These are phyloP conservation scores for Otolemur crassicaudatus DNA, from an alignment of 2,797 vertebrate species.

Conservation along the genomic window DNA sequence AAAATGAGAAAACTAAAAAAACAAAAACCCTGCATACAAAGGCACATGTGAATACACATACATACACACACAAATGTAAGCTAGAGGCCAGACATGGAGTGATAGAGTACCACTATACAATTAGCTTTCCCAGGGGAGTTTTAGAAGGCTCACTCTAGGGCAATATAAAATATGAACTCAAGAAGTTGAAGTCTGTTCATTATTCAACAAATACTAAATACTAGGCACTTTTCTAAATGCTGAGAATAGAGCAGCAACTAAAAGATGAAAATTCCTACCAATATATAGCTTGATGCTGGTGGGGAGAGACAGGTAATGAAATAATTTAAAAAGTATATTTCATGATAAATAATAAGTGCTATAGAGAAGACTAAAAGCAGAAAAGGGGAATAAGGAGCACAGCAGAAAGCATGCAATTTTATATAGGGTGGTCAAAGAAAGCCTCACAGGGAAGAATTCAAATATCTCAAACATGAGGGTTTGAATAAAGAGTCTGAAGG, in stretches of 20 bases:
- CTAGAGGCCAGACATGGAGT: not conserved
- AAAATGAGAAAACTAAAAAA: not conserved
- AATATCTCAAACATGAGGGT: not conserved
- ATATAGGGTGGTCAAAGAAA: not conserved
- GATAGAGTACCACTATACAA: not conserved
- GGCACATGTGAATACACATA: not conserved
- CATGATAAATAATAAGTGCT: not conserved
- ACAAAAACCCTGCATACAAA: no score
- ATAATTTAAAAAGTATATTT: not conserved
- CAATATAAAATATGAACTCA: not conserved
- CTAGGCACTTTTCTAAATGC: not conserved
- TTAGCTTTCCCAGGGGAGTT: not conserved
- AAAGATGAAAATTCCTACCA: not conserved
- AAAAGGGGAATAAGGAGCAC: not conserved
- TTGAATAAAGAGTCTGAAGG: not conserved
- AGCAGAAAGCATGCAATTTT: not conserved
- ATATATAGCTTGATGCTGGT: not conserved
- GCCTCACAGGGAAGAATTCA: not conserved
- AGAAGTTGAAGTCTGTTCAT: not conserved
- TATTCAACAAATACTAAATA: not conserved
- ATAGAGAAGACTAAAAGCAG: not conserved
- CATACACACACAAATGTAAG: not conserved
- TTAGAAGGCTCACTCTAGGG: not conserved
- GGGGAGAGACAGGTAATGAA: not conserved
- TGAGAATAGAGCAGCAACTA: not conserved